A percentile compares a stretch with the other conserved stretches of the same genome.
Evolutionary conservation across 2,113 vertebrate species (phyloP).

Genomic region (Ophiodon elongatus): DNA sequence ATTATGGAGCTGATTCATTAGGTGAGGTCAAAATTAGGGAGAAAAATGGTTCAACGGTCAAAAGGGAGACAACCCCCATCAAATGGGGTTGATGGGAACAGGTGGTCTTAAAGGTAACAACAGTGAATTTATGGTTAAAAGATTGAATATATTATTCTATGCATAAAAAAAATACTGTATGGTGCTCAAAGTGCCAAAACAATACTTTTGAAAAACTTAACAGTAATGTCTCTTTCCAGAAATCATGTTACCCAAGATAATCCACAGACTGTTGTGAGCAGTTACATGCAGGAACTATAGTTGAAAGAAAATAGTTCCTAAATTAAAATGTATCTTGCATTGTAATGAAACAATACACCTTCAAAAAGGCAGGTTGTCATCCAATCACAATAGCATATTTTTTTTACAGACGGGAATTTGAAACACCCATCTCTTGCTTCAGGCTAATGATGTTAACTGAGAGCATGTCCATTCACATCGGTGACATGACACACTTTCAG

Average conservation of each 20-base stretch:
- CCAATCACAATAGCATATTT: not conserved
- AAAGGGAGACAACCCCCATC: no score
- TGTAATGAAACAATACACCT: not conserved
- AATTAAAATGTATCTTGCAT: not conserved
- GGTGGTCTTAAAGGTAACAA: no score
- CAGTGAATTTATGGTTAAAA: no score
- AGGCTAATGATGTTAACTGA: slow-evolving; percentile 49
- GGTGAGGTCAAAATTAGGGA: no score
- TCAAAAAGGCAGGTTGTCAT: not conserved
- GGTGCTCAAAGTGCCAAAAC: no score
- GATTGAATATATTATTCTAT: no score
- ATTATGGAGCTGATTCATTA: no score
- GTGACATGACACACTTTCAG: slow-evolving; percentile 55
- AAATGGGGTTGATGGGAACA: no score
- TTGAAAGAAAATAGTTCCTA: not conserved
- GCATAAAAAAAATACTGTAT: no score
- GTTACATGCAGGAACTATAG: not conserved
- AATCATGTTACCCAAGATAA: not conserved
- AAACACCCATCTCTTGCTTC: slow-evolving; percentile 27
- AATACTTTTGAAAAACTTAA: not conserved
- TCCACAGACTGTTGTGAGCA: not conserved
- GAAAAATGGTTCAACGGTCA: no score
- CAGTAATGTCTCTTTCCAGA: not conserved
- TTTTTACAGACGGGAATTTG: not conserved
- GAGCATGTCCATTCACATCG: slow-evolving; percentile 34